phyloP scores from a whole-genome alignment of 1,140 invertebrate species.

The Ganaspis sp. region DNA sequence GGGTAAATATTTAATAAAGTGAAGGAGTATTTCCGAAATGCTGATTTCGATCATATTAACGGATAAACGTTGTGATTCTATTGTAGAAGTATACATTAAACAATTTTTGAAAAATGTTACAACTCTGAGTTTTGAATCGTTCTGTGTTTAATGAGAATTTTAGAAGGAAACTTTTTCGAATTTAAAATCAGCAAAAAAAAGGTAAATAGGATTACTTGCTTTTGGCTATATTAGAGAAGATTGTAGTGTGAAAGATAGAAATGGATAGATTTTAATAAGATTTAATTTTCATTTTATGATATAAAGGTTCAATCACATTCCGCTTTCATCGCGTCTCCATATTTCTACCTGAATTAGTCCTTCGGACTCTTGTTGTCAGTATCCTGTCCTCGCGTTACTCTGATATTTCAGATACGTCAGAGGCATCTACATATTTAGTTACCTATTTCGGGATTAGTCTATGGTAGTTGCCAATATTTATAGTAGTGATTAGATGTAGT shows the following conservation, averaged over 20 bases:
- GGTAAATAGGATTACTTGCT: slow-evolving; percentile 19
- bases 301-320: slow-evolving; percentile 16
- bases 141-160: neutral
- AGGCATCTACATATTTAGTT: slow-evolving; percentile 19
- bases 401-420: slow-evolving; percentile 15
- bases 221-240: slow-evolving; percentile 12
- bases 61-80: slow-evolving; percentile 20
- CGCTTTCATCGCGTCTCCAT: slow-evolving; percentile 26
- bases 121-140: slow-evolving; percentile 3
- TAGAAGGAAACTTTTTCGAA: slow-evolving; percentile 10
- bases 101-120: neutral
- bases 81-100: neutral
- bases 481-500: slow-evolving; percentile 20
- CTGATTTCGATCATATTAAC: neutral
- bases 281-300: slow-evolving; percentile 16
- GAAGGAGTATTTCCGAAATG: neutral
- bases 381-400: slow-evolving; percentile 18
- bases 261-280: slow-evolving; percentile 23
- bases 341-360: slow-evolving; percentile 30
- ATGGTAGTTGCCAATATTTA: slow-evolving; percentile 31
- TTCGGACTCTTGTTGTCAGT: slow-evolving; percentile 26
- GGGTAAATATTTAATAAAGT: neutral
- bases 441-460: slow-evolving; percentile 30
- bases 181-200: slow-evolving; percentile 6
- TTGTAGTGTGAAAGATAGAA: neutral